Evolutionary conservation across 2,113 vertebrate genomes (phyloP).

Genomic region (Mirza zaza): DNA sequence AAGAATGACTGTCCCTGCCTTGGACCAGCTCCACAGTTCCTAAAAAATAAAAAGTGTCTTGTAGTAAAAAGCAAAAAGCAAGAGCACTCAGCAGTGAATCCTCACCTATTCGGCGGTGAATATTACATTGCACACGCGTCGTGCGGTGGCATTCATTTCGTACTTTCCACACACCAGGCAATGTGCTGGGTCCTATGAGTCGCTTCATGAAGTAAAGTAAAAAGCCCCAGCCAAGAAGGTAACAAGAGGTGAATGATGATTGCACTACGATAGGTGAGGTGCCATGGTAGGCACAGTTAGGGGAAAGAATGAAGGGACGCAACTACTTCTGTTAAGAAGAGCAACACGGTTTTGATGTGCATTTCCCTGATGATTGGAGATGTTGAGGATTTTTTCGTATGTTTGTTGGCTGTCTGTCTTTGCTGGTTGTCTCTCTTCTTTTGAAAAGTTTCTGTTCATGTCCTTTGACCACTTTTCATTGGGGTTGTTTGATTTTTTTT

Average conservation of each 20-base stretch:
- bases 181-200: not conserved
- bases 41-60: not conserved
- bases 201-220: fast-evolving
- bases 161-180: fast-evolving
- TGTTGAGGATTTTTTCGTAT: no score
- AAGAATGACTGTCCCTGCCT: not conserved
- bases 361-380: no score
- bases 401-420: no score
- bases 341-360: no score
- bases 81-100: not conserved
- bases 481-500: no score
- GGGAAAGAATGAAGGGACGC: not conserved
- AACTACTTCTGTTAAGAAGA: not conserved
- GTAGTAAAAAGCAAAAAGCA: not conserved
- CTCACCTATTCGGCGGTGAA: fast-evolving
- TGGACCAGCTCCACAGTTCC: not conserved
- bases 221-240: not conserved
- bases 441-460: no score
- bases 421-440: no score
- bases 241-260: not conserved
- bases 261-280: fast-evolving
- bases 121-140: no score
- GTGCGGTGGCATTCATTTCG: fast-evolving
- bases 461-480: no score
- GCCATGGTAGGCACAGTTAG: not conserved